A percentile compares a stretch with the other conserved stretches of the same genome.
phyloP scores from a whole-genome alignment of 2,113 vertebrate genomes.

The Hyperoodon ampullatus region DNA sequence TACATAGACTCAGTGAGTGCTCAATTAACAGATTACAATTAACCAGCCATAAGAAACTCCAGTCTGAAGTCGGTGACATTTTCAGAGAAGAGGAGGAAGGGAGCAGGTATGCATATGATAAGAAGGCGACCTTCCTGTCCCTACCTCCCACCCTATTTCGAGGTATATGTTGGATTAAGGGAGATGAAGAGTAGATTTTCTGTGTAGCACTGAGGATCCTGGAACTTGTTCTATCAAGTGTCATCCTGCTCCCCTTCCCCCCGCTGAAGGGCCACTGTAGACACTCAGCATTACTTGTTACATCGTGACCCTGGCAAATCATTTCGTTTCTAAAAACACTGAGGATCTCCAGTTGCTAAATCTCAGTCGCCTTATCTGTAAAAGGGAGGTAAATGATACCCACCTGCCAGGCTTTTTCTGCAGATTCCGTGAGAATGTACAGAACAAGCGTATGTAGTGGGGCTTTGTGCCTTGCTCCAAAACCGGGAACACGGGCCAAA shows the following conservation, averaged over 20 bases:
- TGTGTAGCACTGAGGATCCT: neutral
- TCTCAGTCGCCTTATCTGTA: neutral
- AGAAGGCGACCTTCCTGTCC: neutral
- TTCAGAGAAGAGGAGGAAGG: neutral
- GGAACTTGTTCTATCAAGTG: neutral
- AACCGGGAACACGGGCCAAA: neutral
- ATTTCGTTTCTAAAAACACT: neutral
- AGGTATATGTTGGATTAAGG: neutral
- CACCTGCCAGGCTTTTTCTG: neutral
- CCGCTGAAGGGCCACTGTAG: neutral
- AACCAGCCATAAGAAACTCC: neutral
- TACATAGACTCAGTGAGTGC: neutral
- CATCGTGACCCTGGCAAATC: neutral
- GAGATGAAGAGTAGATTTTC: neutral
- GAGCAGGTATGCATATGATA: neutral
- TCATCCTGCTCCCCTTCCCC: neutral
- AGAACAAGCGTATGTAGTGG: fast-evolving
- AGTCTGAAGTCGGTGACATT: neutral
- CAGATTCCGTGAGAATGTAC: too few species aligned
- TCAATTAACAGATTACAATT: neutral
- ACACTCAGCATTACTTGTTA: too few species aligned
- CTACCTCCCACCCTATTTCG: neutral
- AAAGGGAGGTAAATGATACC: neutral
- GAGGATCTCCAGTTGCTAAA: neutral
- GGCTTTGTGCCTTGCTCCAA: neutral